A percentile compares a stretch with the other conserved stretches of the same genome.
These are phyloP conservation scores for Aphaenogaster ashmeadi DNA, from an alignment of 1,140 invertebrate species.

Conservation along the genomic window DNA sequence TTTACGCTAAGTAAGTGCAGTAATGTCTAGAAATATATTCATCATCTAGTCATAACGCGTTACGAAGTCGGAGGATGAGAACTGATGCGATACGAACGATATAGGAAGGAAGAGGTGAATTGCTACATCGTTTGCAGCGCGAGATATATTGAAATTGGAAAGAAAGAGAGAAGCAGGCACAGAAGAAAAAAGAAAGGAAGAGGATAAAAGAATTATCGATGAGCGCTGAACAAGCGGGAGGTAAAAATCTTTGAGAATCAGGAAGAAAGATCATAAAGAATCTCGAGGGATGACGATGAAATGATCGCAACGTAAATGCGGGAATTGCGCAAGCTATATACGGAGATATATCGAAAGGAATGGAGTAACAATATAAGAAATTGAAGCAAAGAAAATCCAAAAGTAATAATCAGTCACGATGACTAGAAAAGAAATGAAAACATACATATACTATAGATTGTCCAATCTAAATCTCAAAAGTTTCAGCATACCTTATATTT, in stretches of 20 bases:
- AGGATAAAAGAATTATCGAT: not conserved
- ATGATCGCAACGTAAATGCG: not conserved
- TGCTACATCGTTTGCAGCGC: not conserved
- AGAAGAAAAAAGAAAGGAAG: not conserved
- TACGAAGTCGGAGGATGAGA: not conserved
- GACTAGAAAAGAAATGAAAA: not conserved
- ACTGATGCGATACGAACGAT: not conserved
- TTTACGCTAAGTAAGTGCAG: not conserved
- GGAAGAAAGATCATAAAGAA: not conserved
- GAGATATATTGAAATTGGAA: not conserved
- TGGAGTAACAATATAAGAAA: not conserved
- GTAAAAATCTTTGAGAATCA: not conserved
- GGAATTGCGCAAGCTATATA: not conserved
- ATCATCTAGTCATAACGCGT: not conserved
- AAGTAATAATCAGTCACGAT: not conserved
- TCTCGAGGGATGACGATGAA: not conserved
- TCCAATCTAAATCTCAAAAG: too few relatives aligned
- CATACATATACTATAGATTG: too few relatives aligned
- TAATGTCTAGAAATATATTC: conserved; percentile 1
- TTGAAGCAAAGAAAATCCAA: not conserved
- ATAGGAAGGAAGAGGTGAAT: not conserved
- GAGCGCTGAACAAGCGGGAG: not conserved
- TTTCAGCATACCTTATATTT: too few relatives aligned
- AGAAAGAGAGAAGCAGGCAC: not conserved
- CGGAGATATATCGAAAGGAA: not conserved